Conservation (phyloP, 2,797 vertebrate species). For the Denticeps clupeoides region DNA sequence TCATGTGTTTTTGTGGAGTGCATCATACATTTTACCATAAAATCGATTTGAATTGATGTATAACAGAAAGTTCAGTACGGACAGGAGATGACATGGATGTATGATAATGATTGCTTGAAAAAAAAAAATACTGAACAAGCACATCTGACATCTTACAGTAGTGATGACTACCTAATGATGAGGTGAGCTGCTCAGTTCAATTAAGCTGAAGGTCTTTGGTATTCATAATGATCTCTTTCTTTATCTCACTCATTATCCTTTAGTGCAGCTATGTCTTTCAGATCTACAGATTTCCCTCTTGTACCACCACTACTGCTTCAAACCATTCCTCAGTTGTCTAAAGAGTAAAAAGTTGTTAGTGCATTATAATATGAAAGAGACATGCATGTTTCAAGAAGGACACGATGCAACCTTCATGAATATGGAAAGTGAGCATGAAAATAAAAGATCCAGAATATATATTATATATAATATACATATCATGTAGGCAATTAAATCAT, state of each 20-base stretch:
- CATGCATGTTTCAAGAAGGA: background rate
- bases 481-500: too few species aligned
- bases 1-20: too few species aligned
- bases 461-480: too few species aligned
- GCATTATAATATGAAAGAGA: background rate
- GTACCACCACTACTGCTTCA: background rate
- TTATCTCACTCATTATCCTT: background rate
- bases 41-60: too few species aligned
- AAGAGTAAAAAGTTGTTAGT: background rate
- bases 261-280: background rate
- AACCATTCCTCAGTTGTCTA: background rate
- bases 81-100: too few species aligned
- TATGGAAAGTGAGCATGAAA: too few species aligned
- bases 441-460: too few species aligned
- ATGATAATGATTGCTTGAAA: slow-evolving; percentile 3
- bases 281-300: slow-evolving; percentile 1
- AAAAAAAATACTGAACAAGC: background rate
- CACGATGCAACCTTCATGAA: background rate
- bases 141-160: background rate
- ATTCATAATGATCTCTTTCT: background rate
- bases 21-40: too few species aligned
- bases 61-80: too few species aligned
- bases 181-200: background rate
- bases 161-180: background rate
- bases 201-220: background rate